Base-by-base conservation (phyloP, 2,888 invertebrate species). In the Oscheius onirici region DNA sequence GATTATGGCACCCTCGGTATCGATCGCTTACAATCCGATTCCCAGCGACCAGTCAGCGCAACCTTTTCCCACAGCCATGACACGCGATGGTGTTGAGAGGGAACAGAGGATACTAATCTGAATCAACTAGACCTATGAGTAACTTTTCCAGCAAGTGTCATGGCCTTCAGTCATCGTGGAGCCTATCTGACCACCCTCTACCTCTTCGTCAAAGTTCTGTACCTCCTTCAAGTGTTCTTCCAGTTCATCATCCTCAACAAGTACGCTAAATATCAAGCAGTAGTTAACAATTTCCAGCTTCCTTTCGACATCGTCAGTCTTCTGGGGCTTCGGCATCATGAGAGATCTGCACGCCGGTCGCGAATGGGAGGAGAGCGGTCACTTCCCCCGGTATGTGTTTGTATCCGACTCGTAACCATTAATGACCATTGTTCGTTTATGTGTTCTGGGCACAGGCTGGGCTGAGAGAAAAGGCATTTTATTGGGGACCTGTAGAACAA, bases 181-280 rank as follows among this genome's bases (percentile, higher is more conserved):
- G 78, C 77, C 44, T 88, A 86, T 75, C 78, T 88, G 20, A 83
- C 82, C 10, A 68, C 71, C 8, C 74, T 88, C 41, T 88, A 88
- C 75, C 68, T 88, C n/a, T 46, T 83, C 61, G 80, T 82, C 76
- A 88, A 88, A 71, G 69, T 81, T 6, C 74, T 87, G 28, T 86
- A 86, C 74, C 72, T 88, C n/a, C 57, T 82, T 20, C 86, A 87
- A 51, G 86, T 87, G 24, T 63, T 86, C 61, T 46, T 78, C 58
- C 88, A 88, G 69, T 87, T 88, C 74, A 69, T 88, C 72, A 83
- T 88, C 58, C 78, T 88, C 66, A 88, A 88, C 72, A 77, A 77
- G 82, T 81, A 51, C 51, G n/a, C n/a, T n/a, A n/a, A n/a, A n/a
- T n/a, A n/a, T n/a, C n/a, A n/a, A n/a, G n/a, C n/a, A n/a, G n/a